Conservation (phyloP, 2,113 vertebrate species). For the Microtus richardsoni region DNA sequence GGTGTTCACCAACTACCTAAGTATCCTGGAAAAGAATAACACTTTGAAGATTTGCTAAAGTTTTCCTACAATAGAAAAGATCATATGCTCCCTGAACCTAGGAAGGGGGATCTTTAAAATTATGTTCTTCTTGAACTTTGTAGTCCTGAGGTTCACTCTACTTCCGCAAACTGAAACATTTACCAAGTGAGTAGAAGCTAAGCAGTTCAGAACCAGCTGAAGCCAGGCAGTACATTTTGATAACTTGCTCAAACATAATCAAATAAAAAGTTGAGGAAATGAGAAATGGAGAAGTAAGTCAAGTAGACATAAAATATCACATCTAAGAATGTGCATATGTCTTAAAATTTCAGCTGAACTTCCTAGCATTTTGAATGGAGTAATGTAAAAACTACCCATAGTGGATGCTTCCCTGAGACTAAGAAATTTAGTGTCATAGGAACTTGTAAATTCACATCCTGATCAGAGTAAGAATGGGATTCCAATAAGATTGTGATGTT, state of each 20-base stretch:
- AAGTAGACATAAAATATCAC: background rate
- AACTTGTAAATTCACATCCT: slow-evolving; percentile 93
- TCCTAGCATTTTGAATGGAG: slow-evolving; percentile 95
- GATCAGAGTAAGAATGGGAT: slow-evolving; percentile 95
- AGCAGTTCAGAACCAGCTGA: background rate
- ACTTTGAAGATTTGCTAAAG: background rate
- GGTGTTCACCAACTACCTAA: background rate
- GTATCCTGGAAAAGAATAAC: background rate
- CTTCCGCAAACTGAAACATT: background rate
- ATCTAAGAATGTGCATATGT: background rate
- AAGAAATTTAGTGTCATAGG: slow-evolving; percentile 89
- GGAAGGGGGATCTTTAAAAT: background rate
- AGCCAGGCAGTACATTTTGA: background rate
- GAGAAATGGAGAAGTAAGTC: background rate
- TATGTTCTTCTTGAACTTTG: background rate
- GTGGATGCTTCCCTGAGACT: no score
- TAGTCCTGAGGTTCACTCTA: background rate
- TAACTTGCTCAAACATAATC: background rate
- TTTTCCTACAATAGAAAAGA: background rate
- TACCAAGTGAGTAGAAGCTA: background rate
- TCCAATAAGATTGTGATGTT: slow-evolving; percentile 89
- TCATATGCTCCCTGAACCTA: background rate
- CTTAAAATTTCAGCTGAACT: slow-evolving; percentile 93
- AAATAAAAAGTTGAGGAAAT: background rate
- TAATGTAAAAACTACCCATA: slow-evolving; percentile 81